phyloP scores from a whole-genome alignment of 2,113 vertebrate genomes.

The Mormyrus iriodes region DNA sequence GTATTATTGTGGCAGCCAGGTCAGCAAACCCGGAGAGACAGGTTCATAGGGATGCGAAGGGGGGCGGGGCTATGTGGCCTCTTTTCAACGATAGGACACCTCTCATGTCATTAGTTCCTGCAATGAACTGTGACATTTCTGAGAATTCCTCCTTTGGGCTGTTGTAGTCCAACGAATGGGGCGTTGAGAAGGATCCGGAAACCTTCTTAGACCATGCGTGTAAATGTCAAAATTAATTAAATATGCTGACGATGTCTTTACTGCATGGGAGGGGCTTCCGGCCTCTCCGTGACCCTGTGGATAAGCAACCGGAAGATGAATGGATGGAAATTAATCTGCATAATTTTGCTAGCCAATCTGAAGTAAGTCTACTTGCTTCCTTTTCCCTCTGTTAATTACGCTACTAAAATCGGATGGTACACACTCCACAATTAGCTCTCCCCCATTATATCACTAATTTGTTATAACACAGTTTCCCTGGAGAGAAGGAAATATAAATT shows the following conservation, averaged over 20 bases:
- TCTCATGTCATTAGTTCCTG: background rate
- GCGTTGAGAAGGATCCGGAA: background rate
- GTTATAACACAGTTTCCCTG: background rate
- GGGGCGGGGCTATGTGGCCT: background rate
- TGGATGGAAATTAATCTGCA: background rate
- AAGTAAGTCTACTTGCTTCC: background rate
- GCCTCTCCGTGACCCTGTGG: background rate
- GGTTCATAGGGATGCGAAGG: background rate
- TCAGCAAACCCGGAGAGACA: background rate
- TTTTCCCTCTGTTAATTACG: background rate
- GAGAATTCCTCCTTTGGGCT: background rate
- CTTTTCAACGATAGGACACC: background rate
- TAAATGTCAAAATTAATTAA: background rate
- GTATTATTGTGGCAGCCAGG: background rate
- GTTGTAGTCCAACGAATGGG: background rate
- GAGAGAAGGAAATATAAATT: background rate
- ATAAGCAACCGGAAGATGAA: background rate
- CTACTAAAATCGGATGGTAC: slow-evolving; percentile 1
- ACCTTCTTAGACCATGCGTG: background rate
- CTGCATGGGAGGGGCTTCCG: background rate
- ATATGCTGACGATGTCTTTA: background rate
- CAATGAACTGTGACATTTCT: background rate
- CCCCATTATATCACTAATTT: background rate
- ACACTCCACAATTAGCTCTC: background rate
- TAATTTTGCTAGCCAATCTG: background rate